A percentile compares a stretch with the other conserved stretches of the same genome.
Evolutionary conservation across 2,113 vertebrate species (phyloP).

Genomic region (Salvelinus fontinalis): DNA sequence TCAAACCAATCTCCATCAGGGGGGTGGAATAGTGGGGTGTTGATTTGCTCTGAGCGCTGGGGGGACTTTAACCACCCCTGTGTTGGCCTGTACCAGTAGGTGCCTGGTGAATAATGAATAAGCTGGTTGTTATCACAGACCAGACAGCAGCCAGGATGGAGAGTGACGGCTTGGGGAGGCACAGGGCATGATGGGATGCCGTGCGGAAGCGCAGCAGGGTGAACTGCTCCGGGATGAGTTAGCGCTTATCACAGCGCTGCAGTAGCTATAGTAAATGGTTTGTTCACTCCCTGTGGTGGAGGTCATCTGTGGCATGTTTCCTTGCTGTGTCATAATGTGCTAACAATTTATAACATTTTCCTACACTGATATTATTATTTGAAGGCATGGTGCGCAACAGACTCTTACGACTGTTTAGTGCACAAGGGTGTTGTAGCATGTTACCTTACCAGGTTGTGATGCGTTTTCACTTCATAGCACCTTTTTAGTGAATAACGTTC

Average conservation of each 20-base stretch:
- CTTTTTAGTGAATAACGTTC: too few relatives aligned
- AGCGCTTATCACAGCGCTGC: slow-evolving; percentile 18
- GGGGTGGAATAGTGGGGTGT: slow-evolving; percentile 34
- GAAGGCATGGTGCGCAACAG: too few relatives aligned
- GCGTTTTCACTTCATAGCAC: too few relatives aligned
- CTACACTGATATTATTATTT: too few relatives aligned
- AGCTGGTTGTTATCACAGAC: background rate
- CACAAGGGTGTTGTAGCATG: too few relatives aligned
- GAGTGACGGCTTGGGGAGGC: slow-evolving; percentile 23
- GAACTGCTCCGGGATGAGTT: background rate
- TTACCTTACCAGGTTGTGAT: too few relatives aligned
- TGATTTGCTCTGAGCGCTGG: slow-evolving; percentile 39
- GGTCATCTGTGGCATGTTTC: too few relatives aligned
- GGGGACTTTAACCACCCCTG: slow-evolving; percentile 16
- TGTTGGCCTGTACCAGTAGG: slow-evolving; percentile 30
- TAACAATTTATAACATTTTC: too few relatives aligned
- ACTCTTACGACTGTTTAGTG: too few relatives aligned
- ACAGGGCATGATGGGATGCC: background rate
- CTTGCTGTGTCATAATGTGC: background rate
- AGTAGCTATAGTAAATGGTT: background rate
- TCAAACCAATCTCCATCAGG: background rate
- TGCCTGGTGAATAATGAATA: background rate
- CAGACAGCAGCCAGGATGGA: slow-evolving; percentile 20
- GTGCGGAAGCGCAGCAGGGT: background rate
- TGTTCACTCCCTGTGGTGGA: too few relatives aligned